These are phyloP conservation scores for Byasa hedistus DNA, from an alignment of 2,888 invertebrate species.

Conservation along the genomic window DNA sequence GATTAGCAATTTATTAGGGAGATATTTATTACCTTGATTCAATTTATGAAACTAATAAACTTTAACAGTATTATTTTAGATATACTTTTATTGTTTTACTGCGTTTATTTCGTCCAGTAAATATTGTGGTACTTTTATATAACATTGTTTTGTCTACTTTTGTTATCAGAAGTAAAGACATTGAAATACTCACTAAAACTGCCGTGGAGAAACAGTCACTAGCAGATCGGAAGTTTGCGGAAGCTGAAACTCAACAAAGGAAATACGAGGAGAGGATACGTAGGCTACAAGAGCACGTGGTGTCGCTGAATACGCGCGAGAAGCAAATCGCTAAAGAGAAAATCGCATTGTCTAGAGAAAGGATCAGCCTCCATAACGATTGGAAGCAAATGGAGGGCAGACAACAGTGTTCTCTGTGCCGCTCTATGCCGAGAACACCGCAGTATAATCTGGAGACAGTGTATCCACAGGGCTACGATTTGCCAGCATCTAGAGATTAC, in stretches of 20 bases:
- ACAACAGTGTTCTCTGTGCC: slow-evolving; percentile 69
- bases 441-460: slow-evolving; percentile 45
- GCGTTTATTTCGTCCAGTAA: too few relatives aligned
- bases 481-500: slow-evolving; percentile 58
- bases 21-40: too few relatives aligned
- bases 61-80: too few relatives aligned
- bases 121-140: neutral
- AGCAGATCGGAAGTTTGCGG: slow-evolving; percentile 76
- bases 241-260: slow-evolving; percentile 76
- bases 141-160: neutral
- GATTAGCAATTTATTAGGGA: too few relatives aligned
- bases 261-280: slow-evolving; percentile 80
- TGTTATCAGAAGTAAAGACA: slow-evolving; percentile 63
- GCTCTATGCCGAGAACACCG: slow-evolving; percentile 53
- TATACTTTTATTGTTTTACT: too few relatives aligned
- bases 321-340: slow-evolving; percentile 82
- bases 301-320: slow-evolving; percentile 77
- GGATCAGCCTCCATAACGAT: slow-evolving; percentile 77
- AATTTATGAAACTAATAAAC: too few relatives aligned
- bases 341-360: slow-evolving; percentile 79
- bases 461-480: slow-evolving; percentile 53
- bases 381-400: slow-evolving; percentile 69
- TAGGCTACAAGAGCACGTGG: slow-evolving; percentile 79
- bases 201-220: slow-evolving; percentile 81
- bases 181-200: slow-evolving; percentile 77